Conservation (phyloP, 2,888 invertebrate genomes). For the Calameuta filiformis region DNA sequence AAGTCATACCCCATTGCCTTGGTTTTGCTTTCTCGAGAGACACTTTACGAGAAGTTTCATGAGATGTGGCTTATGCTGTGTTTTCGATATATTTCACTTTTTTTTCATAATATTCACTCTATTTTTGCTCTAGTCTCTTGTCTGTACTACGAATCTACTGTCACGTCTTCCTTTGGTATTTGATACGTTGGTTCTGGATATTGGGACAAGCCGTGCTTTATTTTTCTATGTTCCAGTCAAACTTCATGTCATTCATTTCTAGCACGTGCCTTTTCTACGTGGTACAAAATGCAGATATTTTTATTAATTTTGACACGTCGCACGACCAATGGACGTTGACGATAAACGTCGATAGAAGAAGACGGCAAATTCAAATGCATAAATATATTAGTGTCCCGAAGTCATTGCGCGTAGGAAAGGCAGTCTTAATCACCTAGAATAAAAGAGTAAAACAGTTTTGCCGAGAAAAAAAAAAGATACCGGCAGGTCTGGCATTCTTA, state of each 20-base stretch:
- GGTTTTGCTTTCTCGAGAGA: slow-evolving; percentile 41
- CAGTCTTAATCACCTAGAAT: slow-evolving; percentile 32
- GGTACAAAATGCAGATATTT: slow-evolving; percentile 1
- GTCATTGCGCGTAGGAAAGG: slow-evolving; percentile 23
- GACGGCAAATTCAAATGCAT: background rate
- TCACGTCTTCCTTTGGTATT: slow-evolving; percentile 34
- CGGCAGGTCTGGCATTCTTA: slow-evolving; percentile 17
- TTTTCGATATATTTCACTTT: slow-evolving; percentile 41
- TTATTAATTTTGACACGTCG: background rate
- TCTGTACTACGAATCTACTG: slow-evolving; percentile 9
- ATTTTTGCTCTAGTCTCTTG: slow-evolving; percentile 37
- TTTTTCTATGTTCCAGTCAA: slow-evolving; percentile 25
- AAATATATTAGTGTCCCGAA: background rate
- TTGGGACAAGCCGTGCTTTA: slow-evolving; percentile 31
- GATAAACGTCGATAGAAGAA: background rate
- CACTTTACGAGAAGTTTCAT: slow-evolving; percentile 28
- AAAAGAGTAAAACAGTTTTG: slow-evolving; percentile 28
- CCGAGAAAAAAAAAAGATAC: slow-evolving; percentile 24
- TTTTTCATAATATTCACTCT: slow-evolving; percentile 49
- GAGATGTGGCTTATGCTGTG: slow-evolving; percentile 61
- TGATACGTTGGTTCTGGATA: slow-evolving; percentile 36
- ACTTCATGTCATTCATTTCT: slow-evolving; percentile 38
- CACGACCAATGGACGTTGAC: background rate
- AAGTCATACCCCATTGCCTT: slow-evolving; percentile 39
- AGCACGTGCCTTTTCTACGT: slow-evolving; percentile 32